Evolutionary conservation across 2,797 vertebrate genomes (phyloP), one percentile per base, ranked within the genome.

Genomic region (Eutrigla gurnardus): DNA sequence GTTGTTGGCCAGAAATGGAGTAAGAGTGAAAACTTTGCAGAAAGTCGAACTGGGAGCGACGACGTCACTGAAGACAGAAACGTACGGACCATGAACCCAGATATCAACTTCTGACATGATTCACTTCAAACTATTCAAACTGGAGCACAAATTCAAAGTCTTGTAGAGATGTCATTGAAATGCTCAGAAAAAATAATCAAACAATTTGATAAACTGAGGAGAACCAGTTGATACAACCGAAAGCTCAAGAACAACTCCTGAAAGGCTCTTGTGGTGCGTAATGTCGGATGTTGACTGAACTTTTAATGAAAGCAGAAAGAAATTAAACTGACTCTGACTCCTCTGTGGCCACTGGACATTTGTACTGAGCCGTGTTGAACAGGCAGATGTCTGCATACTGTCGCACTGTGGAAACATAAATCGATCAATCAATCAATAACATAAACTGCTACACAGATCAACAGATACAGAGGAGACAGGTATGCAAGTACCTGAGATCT

Each of bases 291-390:
- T 25, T 25, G 25, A 25, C 25, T 25, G 25, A 25, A 25, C 25
- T 25, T 25, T 35, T 7, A 35, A 7, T 54, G 32, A 7, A 54
- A 18, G 7, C 7, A 55, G 17, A 58, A 36, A 40, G 37, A 13
- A 15, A 45, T 12, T 10, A 32, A 40, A 97, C 97, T 95, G 93
- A 99, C 98, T 99, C 98, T 0, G 97, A 95, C 47, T 98, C 98
- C 74, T 98, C 96, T 74, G 95, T 93, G 0, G 97, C 97, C 37
- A 99, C 97, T 0, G 98, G 97, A 65, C 97, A 99, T 88, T 99
- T 99, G 93, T 99, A 99, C 92, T 98, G 97, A 4, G 97, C 98
- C 0, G 97, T 98, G 95, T 97, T 99, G 94, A 99, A 99, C 59
- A 99, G 96, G 89, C 97, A 99, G 88, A 99, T 99, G 87, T 99